Evolutionary conservation across 2,797 vertebrate species (phyloP).

Genomic region (Pseudomugil gertrudae): DNA sequence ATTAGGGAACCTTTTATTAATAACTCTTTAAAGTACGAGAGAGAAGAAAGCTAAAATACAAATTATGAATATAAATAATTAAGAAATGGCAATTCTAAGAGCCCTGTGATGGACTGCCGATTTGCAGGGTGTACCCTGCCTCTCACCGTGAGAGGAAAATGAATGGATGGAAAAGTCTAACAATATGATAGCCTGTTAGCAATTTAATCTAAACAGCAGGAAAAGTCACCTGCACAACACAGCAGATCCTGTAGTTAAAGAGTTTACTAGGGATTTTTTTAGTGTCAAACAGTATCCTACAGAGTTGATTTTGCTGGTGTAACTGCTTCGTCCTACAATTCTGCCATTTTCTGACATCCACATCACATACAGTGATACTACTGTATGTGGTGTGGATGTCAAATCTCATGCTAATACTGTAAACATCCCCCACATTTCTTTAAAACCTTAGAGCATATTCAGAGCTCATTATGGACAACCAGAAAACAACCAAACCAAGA

Average conservation of each 20-base stretch:
- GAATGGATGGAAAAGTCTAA: too few species aligned
- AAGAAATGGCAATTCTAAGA: too few species aligned
- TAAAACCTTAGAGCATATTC: background rate
- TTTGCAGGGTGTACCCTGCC: too few species aligned
- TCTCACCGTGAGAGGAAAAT: too few species aligned
- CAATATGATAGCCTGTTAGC: background rate
- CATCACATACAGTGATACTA: background rate
- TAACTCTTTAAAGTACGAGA: background rate
- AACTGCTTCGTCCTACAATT: background rate
- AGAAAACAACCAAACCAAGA: background rate
- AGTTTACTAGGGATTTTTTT: background rate
- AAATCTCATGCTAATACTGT: background rate
- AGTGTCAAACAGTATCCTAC: background rate
- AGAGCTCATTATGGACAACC: background rate
- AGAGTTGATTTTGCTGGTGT: too few species aligned
- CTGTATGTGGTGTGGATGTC: too few species aligned
- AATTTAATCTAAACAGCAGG: background rate
- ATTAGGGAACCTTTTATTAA: slow-evolving; percentile 17
- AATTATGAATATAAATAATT: background rate
- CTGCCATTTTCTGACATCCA: background rate
- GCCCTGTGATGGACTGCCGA: too few species aligned
- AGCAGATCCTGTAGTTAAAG: background rate
- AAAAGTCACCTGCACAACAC: background rate
- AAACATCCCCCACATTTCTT: background rate
- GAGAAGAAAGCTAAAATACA: background rate